Evolutionary conservation across 2,113 vertebrate species (phyloP), one percentile per base, ranked within the genome.

Genomic region (Peucedramus taeniatus): DNA sequence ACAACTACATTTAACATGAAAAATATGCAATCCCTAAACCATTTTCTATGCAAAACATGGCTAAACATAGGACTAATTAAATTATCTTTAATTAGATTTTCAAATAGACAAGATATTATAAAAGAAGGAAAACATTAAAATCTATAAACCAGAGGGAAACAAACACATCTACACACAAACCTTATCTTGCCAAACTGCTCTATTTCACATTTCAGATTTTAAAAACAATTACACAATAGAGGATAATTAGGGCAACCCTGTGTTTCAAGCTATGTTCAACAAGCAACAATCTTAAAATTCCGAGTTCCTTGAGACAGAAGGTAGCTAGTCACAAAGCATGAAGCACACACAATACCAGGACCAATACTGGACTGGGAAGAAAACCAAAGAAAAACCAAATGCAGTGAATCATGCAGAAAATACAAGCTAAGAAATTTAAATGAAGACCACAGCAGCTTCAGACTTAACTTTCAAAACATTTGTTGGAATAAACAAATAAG

Each of bases 61-160:
- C 79, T 94, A 97, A 97, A 95, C 63, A 93, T 92, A 96, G 90
- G 18, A 65, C 79, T 97, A 92, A 93, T 92, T 83, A 79, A 75
- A 90, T 93, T 95, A 94, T 17, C 66, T 93, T 91, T 90, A 89
- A 96, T 93, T 87, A 96, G 56, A 76, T 94, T 96, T 95, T 95
- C 88, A 95, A 95, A 64, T 49, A 93, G 61, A 91, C 78, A 85
- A 83, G 77, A 26, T 89, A 84, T 31, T 60, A 54, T 54, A 84
- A 70, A 89, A 63, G 0, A 5, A 84, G 72, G 61, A 63, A 95
- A 93, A 78, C 40, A 93, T 84, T 84, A 84, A 70, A 71, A 89
- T 78, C 40, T 28, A 84, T 39, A 82, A 89, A 66, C 51, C 5
- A 4, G 79, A 87, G 9, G 74, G 70, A 90, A 96, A 69, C 26